These are phyloP conservation scores for Azorinus chamasolen DNA, from an alignment of 2,888 invertebrate species.

Conservation along the genomic window DNA sequence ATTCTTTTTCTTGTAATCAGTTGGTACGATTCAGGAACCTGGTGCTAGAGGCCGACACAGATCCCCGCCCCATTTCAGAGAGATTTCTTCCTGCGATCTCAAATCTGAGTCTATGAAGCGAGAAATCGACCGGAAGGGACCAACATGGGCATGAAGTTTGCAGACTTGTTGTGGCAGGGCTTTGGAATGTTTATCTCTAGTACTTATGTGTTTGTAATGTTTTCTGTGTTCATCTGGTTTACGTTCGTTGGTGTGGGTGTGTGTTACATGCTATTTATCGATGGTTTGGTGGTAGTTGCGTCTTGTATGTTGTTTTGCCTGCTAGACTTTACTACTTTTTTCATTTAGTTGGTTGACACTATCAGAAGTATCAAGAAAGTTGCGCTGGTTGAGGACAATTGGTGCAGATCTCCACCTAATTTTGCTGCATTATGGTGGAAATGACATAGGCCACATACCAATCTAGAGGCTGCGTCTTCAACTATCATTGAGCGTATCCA, in stretches of 20 bases:
- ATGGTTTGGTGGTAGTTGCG: neutral
- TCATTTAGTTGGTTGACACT: too few species aligned
- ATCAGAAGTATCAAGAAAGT: neutral
- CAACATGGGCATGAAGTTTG: neutral
- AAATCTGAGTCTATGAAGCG: neutral
- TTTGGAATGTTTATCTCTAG: neutral
- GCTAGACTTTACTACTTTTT: too few species aligned
- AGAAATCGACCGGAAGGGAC: neutral
- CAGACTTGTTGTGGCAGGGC: neutral
- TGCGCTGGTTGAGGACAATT: slow-evolving; percentile 12
- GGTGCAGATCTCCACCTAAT: slow-evolving; percentile 18
- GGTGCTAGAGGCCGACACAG: neutral
- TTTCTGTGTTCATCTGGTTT: neutral
- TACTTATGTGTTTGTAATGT: too few species aligned
- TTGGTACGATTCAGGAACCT: neutral
- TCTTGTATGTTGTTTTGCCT: neutral
- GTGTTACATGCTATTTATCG: too few species aligned
- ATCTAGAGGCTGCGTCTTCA: neutral
- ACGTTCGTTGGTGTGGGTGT: neutral
- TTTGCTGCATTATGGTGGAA: slow-evolving; percentile 6
- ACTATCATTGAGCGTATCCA: neutral
- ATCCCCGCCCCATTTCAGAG: neutral
- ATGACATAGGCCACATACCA: neutral
- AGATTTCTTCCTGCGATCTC: neutral
- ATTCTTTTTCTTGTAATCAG: neutral